A percentile compares a stretch with the other conserved stretches of the same genome.
Conservation (phyloP, 2,888 invertebrate genomes). For the Hyles lineata region DNA sequence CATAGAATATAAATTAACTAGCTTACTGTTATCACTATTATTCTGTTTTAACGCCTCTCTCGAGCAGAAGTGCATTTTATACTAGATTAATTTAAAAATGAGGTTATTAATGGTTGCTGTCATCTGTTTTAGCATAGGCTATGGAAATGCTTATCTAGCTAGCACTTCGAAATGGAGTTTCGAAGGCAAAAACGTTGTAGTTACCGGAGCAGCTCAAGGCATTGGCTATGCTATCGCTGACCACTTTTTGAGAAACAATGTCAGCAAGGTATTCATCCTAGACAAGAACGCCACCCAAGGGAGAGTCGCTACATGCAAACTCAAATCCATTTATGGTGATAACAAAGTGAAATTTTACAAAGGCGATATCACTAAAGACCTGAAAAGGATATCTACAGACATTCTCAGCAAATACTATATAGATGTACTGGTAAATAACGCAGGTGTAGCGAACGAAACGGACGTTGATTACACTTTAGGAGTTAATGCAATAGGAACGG, state of each 20-base stretch:
- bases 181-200: slow-evolving; percentile 44
- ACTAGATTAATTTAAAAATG: neutral
- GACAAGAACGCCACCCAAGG: slow-evolving; percentile 52
- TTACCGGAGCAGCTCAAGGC: slow-evolving; percentile 83
- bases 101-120: neutral
- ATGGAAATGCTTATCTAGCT: neutral
- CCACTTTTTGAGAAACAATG: slow-evolving; percentile 70
- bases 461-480: slow-evolving; percentile 54
- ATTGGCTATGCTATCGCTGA: slow-evolving; percentile 76
- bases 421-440: slow-evolving; percentile 73
- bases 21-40: too few relatives aligned
- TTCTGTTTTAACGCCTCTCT: too few relatives aligned
- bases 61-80: too few relatives aligned
- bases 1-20: too few relatives aligned
- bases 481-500: slow-evolving; percentile 64
- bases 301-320: slow-evolving; percentile 54
- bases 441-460: slow-evolving; percentile 63
- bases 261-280: slow-evolving; percentile 45
- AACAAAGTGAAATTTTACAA: slow-evolving; percentile 69
- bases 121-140: neutral
- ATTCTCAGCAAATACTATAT: slow-evolving; percentile 52
- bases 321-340: slow-evolving; percentile 70
- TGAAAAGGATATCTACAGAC: slow-evolving; percentile 61
- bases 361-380: slow-evolving; percentile 74
- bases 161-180: neutral